Evolutionary conservation across 2,888 invertebrate species (phyloP), one percentile per base, ranked within the genome.

Genomic region (Galeopsomyia nigrocyanea): DNA sequence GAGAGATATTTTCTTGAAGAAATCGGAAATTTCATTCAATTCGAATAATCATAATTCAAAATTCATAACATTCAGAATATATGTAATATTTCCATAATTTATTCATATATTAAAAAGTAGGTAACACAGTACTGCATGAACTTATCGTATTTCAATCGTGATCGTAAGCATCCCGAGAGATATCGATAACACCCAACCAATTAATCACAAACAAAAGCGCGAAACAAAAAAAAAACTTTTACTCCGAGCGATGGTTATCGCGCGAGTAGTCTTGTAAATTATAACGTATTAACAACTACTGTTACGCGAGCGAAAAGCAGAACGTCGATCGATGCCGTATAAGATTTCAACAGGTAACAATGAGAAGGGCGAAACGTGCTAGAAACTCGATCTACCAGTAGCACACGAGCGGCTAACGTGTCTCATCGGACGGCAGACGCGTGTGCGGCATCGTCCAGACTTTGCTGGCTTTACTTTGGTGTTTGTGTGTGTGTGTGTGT

Each of bases 301-400:
- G 39, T 73, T 65, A 66, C 61, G 66, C 51, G 21, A 69, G n/a
- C 16, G 7, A 26, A 5, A 2, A 26, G 26, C 26, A 26, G 26
- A 26, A 10, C 39, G 39, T 60, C 49, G 64, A 65, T 73, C 73
- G 60, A 61, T 46, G 50, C 60, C 50, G 64, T 57, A 9, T 72
- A 63, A 63, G 58, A 72, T 72, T 72, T 58, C 72, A 68, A 9
- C 56, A 19, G 63, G 72, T 63, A 68, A 72, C 57, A 64, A 53
- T 61, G 64, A 63, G 63, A 64, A 51, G 64, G 55, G 26, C 53
- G 21, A 72, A n/a, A 73, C 68, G 68, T 56, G 66, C 73, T 56
- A 75, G 75, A 74, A 72, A 72, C 67, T 70, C 58, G 65, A 68
- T 39, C 39, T 68, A 75, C 68, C 68, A 74, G 60, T 75, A 63